A percentile compares a stretch with the other conserved stretches of the same genome.
These are phyloP conservation scores for Trichomalopsis sarcophagae DNA, from an alignment of 1,140 invertebrate genomes.

Conservation along the genomic window DNA sequence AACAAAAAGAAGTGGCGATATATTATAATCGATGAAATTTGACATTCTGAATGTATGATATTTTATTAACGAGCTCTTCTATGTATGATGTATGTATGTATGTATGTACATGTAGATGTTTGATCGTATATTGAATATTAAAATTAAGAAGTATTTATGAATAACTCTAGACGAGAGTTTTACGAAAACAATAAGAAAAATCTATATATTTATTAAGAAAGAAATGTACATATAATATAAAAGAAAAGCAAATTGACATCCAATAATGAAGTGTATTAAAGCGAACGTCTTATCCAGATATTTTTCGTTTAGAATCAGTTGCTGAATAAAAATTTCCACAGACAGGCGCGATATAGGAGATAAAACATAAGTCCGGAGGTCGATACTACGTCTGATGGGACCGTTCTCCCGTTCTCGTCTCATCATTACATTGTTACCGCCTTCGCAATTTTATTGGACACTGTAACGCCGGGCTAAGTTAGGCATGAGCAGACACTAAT, in stretches of 20 bases:
- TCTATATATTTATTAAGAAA: background rate
- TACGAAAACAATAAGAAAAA: too few relatives aligned
- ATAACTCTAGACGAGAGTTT: too few relatives aligned
- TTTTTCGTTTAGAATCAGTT: background rate
- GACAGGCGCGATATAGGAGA: background rate
- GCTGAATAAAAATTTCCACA: background rate
- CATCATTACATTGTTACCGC: background rate
- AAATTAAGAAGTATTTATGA: too few relatives aligned
- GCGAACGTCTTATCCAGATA: background rate
- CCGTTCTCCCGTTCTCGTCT: slow-evolving; percentile 7
- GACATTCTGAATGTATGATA: too few relatives aligned
- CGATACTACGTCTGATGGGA: background rate
- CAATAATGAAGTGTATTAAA: too few relatives aligned
- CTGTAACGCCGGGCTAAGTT: background rate
- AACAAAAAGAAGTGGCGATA: too few relatives aligned
- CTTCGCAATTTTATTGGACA: slow-evolving; percentile 12
- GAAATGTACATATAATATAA: background rate
- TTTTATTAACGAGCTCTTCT: too few relatives aligned
- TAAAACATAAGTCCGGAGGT: background rate
- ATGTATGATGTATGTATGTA: too few relatives aligned
- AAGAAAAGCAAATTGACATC: background rate
- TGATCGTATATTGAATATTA: too few relatives aligned
- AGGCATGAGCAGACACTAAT: background rate
- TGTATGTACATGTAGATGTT: too few relatives aligned
- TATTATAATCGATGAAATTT: too few relatives aligned